Conservation (phyloP, 2,797 vertebrate species). For the Chaunax sp. region DNA sequence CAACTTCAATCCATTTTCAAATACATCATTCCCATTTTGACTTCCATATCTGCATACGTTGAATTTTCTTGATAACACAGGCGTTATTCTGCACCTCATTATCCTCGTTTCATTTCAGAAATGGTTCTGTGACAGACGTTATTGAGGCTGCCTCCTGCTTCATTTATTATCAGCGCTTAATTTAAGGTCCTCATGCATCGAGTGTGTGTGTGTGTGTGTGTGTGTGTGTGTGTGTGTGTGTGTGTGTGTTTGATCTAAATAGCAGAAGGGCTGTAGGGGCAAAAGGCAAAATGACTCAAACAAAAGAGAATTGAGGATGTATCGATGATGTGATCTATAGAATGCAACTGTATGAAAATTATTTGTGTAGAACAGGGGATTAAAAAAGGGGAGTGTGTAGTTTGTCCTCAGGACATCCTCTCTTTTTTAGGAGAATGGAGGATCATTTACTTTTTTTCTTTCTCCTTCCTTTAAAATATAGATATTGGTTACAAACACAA, state of each 20-base stretch:
- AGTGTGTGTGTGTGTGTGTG: slow-evolving; percentile 5
- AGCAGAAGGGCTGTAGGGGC: no score
- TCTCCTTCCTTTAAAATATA: no score
- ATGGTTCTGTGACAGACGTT: slow-evolving; percentile 28
- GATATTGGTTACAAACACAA: no score
- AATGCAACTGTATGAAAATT: slow-evolving; percentile 15
- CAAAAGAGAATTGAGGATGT: no score
- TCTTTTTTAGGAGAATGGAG: no score
- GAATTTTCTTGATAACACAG: slow-evolving; percentile 45
- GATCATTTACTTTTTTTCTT: no score
- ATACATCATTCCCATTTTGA: slow-evolving; percentile 36
- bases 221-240: slow-evolving; percentile 1
- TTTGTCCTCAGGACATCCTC: no score
- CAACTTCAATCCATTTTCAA: slow-evolving; percentile 42
- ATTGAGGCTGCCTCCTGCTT: slow-evolving; percentile 33
- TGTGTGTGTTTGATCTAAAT: slow-evolving; percentile 13
- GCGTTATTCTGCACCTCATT: slow-evolving; percentile 38
- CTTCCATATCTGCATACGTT: slow-evolving; percentile 25
- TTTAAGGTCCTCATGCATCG: slow-evolving; percentile 19
- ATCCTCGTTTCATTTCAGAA: slow-evolving; percentile 21
- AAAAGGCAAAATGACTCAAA: not conserved
- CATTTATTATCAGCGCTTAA: slow-evolving; percentile 35
- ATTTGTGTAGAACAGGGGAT: not conserved
- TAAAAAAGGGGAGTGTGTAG: not conserved
- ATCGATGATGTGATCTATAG: not conserved